These are phyloP conservation scores for Nyctalus aviator DNA, from an alignment of 2,797 vertebrate genomes.

Conservation along the genomic window DNA sequence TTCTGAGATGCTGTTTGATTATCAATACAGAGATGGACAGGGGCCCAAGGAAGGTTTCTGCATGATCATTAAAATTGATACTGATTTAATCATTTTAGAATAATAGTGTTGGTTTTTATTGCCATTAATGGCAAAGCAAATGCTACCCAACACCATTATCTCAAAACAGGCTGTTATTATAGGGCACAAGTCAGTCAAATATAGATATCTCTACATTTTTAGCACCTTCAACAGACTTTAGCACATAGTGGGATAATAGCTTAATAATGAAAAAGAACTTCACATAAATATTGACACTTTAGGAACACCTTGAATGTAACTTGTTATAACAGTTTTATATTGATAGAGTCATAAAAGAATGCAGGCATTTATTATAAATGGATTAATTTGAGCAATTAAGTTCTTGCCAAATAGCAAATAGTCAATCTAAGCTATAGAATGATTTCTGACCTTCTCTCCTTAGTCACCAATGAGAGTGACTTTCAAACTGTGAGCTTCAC, in stretches of 20 bases:
- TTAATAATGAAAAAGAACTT: conserved; percentile 38
- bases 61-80: conserved; percentile 55
- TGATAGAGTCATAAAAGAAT: conserved; percentile 69
- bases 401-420: conserved; percentile 68
- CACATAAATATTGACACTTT: conserved; percentile 26
- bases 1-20: conserved; percentile 15
- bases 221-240: neutral
- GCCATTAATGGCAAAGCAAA: conserved; percentile 23
- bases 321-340: conserved; percentile 41
- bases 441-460: conserved; percentile 67
- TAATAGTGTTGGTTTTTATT: conserved; percentile 55
- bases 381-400: conserved; percentile 71
- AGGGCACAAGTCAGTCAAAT: neutral
- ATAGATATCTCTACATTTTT: conserved; percentile 20
- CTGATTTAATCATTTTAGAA: conserved; percentile 65
- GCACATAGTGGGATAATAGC: neutral
- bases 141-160: conserved; percentile 19
- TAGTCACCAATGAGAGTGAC: neutral
- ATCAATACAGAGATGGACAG: neutral
- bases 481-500: neutral
- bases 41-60: conserved; percentile 41
- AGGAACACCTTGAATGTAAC: conserved; percentile 42
- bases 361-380: conserved; percentile 67
- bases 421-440: neutral
- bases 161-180: neutral